Evolutionary conservation across 1,140 invertebrate species (phyloP), one percentile per base, ranked within the genome.

Genomic region (Caenorhabditis briggsae): DNA sequence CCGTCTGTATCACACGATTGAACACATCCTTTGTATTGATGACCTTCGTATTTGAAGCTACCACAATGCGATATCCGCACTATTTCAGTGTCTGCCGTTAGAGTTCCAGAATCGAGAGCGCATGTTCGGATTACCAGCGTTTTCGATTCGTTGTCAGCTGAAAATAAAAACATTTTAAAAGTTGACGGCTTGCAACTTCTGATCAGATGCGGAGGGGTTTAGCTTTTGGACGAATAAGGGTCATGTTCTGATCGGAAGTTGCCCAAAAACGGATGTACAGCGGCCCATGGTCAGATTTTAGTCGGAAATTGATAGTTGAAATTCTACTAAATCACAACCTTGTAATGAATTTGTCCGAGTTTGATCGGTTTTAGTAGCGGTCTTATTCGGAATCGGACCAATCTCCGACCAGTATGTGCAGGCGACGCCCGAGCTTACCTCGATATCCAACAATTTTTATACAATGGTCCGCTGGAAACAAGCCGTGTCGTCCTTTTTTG

Each of bases 381-480:
- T 33, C 1, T 33, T 33, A 33, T 33, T 3, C 33, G 33, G 33
- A 33, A 33, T 33, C 33, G 33, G 33, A 33, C 33, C 33, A 33
- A 33, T 9, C 2, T 53, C 11, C 11, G 50, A 53, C 50, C 50
- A 11, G 50, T 8, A 53, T 8, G 6, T 8, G 11, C 50, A 2
- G 11, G 12, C 11, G 50, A 53, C 12, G 14, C 16, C 41, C 20
- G 6, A 5, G 92, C 93, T 94, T 93, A 97, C 96, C 95, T 92
- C 95, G 96, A 87, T 94, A 94, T 82, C 97, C 97, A 65, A 95
- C 95, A 64, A 98, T 95, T 94, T 99, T 99, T 89, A 99, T 96
- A 93, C 97, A 99, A 64, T 97, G 96, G 0, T 97, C 97, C 46
- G 97, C 97, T 0, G 97, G 97, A 93, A 98, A 99, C 1, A 97